Conservation (phyloP, 92 coral and sea anemone species). For the Parazoanthus atlanticus region DNA sequence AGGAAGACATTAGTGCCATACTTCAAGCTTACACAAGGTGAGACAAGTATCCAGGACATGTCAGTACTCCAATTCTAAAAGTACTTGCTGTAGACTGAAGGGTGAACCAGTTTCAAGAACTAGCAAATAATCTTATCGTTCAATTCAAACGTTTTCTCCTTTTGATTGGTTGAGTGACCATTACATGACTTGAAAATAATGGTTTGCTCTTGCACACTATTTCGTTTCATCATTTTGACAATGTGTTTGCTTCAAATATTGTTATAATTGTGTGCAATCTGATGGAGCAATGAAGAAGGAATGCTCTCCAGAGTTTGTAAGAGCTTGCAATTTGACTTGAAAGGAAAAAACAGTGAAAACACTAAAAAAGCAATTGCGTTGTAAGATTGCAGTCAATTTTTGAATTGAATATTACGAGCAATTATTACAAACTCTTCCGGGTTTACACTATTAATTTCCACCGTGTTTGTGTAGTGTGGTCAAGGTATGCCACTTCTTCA, state of each 20-base stretch:
- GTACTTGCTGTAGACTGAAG: not conserved
- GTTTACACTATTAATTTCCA: no score
- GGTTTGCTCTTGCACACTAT: not conserved
- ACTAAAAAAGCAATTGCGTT: not conserved
- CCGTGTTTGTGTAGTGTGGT: no score
- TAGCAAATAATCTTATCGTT: not conserved
- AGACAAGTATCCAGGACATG: not conserved
- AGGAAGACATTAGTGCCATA: constrained; percentile 95
- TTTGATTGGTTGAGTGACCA: not conserved
- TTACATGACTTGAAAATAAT: not conserved
- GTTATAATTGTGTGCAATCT: not conserved
- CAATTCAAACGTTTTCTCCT: not conserved
- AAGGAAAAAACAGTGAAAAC: not conserved
- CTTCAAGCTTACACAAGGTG: constrained; percentile 96
- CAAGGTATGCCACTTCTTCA: no score
- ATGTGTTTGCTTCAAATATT: not conserved
- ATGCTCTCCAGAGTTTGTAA: not conserved
- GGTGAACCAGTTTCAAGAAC: not conserved
- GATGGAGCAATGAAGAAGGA: no score
- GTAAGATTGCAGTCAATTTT: no score
- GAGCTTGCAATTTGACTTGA: not conserved
- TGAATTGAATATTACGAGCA: not conserved
- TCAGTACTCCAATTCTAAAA: no score
- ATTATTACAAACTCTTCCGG: no score
- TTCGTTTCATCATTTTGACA: no score